Percentiles rank a stretch among this genome's conserved stretches.
Evolutionary conservation across 2,888 invertebrate genomes (phyloP).

Genomic region (Blera fallax): DNA sequence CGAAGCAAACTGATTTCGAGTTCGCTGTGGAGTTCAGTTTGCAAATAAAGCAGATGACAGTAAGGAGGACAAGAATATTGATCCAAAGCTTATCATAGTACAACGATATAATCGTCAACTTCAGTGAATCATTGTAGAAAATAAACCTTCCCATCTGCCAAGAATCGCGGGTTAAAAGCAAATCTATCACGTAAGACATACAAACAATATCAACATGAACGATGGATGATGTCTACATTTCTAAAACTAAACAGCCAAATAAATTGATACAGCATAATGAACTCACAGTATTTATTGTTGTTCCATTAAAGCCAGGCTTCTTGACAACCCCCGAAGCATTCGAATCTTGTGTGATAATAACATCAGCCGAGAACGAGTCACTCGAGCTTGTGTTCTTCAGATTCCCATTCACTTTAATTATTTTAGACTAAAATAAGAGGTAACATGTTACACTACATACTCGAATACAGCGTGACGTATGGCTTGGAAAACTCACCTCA

Average conservation of each 20-base stretch:
- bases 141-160: background rate
- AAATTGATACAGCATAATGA: background rate
- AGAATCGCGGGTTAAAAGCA: background rate
- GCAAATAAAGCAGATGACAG: too few relatives aligned
- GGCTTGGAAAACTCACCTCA: slow-evolving; percentile 58
- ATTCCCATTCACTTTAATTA: slow-evolving; percentile 79
- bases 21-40: too few relatives aligned
- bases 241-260: background rate
- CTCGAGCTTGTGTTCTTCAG: slow-evolving; percentile 40
- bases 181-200: background rate
- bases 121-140: too few relatives aligned
- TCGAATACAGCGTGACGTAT: background rate
- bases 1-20: too few relatives aligned
- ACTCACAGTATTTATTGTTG: slow-evolving; percentile 74
- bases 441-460: background rate
- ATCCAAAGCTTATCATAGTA: too few relatives aligned
- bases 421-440: slow-evolving; percentile 73
- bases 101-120: too few relatives aligned
- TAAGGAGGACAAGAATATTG: too few relatives aligned
- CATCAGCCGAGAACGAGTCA: slow-evolving; percentile 78
- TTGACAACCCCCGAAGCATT: slow-evolving; percentile 80
- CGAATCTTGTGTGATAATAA: slow-evolving; percentile 80
- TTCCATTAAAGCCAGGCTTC: slow-evolving; percentile 78
- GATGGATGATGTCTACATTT: background rate
- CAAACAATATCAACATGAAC: background rate